Conservation (phyloP, 1,140 invertebrate species). For the Ruditapes philippinarum region DNA sequence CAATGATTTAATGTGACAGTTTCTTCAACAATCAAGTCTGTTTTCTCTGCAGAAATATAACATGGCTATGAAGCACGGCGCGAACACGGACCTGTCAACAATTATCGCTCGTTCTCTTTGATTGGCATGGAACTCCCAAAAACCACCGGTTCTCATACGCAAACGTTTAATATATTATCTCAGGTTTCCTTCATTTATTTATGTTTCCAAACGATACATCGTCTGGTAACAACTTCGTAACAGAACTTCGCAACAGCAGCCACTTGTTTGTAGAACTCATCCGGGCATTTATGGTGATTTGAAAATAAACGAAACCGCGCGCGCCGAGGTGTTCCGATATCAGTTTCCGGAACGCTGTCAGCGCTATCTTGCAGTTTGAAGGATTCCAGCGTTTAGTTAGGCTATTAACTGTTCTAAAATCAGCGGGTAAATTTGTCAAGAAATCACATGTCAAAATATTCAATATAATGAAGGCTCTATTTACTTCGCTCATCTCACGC, state of each 20-base stretch:
- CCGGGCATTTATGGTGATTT: constrained; percentile 44
- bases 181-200: constrained; percentile 57
- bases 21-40: too few relatives aligned
- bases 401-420: constrained; percentile 18
- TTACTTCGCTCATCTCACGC: constrained; percentile 1
- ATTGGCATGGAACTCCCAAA: constrained; percentile 65
- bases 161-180: constrained; percentile 32
- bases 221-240: constrained; percentile 20
- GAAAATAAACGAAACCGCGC: constrained; percentile 49
- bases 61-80: neutral
- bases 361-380: constrained; percentile 25
- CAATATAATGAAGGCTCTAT: constrained; percentile 60
- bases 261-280: constrained; percentile 33
- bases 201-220: constrained; percentile 40
- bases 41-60: neutral
- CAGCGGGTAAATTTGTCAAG: constrained; percentile 69
- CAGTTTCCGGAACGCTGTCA: constrained; percentile 28
- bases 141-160: constrained; percentile 40
- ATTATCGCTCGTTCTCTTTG: constrained; percentile 44
- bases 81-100: constrained; percentile 52
- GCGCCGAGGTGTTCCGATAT: constrained; percentile 51
- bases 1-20: too few relatives aligned
- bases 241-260: neutral
- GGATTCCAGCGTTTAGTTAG: constrained; percentile 29
- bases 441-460: constrained; percentile 64